Evolutionary conservation across 2,888 invertebrate genomes (phyloP).

Genomic region (Pristionchus japonicus): DNA sequence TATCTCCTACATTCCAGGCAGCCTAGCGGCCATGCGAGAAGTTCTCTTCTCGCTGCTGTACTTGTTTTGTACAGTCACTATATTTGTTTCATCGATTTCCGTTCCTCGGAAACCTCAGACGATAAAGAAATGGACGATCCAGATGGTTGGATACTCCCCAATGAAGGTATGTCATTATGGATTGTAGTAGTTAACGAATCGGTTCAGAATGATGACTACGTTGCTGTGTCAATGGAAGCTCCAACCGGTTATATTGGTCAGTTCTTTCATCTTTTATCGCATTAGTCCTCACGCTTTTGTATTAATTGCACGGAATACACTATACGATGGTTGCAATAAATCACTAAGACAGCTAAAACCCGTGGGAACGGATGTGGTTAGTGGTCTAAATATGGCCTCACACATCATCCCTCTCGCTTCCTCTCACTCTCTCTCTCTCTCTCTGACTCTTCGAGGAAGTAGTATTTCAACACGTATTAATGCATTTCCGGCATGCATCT

Average conservation of each 20-base stretch:
- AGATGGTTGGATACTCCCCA: constrained; percentile 69
- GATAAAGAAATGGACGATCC: constrained; percentile 62
- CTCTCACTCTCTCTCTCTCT: no score
- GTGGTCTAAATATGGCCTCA: neutral
- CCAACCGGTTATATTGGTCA: constrained; percentile 72
- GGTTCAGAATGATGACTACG: constrained; percentile 71
- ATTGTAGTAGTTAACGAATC: neutral
- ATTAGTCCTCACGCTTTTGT: neutral
- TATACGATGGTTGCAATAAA: neutral
- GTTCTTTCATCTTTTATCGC: neutral
- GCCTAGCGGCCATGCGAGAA: constrained; percentile 33
- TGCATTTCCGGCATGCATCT: neutral
- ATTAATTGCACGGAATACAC: neutral
- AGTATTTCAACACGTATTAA: neutral
- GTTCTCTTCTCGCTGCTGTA: neutral
- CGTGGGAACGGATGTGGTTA: neutral
- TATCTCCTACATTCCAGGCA: neutral
- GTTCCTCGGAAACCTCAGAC: constrained; percentile 48
- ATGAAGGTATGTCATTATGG: constrained; percentile 53
- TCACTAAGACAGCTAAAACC: neutral
- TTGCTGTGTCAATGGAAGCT: constrained; percentile 68
- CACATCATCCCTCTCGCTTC: neutral
- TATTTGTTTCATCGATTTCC: constrained; percentile 2
- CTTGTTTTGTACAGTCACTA: neutral
- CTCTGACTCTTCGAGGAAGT: no score